A percentile compares a stretch with the other conserved stretches of the same genome.
These are phyloP conservation scores for Yponomeuta plumbellus DNA, from an alignment of 2,888 invertebrate species.

Conservation along the genomic window DNA sequence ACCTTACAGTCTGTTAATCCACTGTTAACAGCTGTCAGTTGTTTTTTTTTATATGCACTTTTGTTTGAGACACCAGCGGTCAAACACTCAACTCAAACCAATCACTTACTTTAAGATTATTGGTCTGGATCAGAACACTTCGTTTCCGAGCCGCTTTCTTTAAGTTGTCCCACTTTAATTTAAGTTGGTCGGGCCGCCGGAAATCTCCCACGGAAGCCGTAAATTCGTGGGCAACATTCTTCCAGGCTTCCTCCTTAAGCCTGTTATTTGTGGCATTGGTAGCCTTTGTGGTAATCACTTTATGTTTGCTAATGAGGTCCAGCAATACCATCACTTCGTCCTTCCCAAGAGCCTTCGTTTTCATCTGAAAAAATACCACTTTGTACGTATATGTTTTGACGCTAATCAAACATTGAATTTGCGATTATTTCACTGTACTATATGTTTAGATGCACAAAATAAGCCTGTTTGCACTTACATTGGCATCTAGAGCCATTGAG, in stretches of 20 bases:
- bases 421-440: too few species aligned
- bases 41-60: too few species aligned
- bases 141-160: neutral
- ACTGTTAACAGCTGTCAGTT: too few species aligned
- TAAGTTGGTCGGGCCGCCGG: slow-evolving; percentile 1
- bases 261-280: slow-evolving; percentile 5
- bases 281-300: neutral
- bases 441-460: too few species aligned
- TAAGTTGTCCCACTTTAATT: neutral
- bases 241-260: slow-evolving; percentile 10
- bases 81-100: neutral
- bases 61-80: too few species aligned
- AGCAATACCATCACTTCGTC: slow-evolving; percentile 7
- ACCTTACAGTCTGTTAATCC: too few species aligned
- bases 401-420: too few species aligned
- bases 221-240: slow-evolving; percentile 4
- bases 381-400: too few species aligned
- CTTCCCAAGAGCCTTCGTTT: slow-evolving; percentile 2
- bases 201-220: neutral
- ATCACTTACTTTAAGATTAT: neutral
- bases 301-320: slow-evolving; percentile 5
- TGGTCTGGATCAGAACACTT: neutral
- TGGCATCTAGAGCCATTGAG: too few species aligned
- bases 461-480: too few species aligned
- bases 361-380: slow-evolving; percentile 3